Evolutionary conservation across 2,797 vertebrate species (phyloP), one percentile per base, ranked within the genome.

Genomic region (Brachymystax lenok): DNA sequence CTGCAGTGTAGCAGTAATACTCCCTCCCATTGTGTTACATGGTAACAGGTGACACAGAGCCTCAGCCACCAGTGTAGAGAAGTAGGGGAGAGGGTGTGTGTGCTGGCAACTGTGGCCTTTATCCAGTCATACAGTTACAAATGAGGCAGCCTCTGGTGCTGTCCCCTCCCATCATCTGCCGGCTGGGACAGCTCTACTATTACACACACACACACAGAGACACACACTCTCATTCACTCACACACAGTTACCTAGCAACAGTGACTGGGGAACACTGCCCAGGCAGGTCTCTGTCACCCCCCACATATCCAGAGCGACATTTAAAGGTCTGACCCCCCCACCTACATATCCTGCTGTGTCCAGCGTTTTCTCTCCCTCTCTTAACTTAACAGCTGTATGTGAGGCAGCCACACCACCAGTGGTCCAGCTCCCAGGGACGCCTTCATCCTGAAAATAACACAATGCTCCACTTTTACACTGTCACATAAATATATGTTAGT

Each of bases 71-170:
- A 61, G 59, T 24, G 59, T 21, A 24, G n/a, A 3, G 8, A 63
- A 24, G 8, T 21, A 63, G 59, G 21, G 21, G 21, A 27, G n/a
- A 5, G 64, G 1, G 64, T 30, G 64, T 16, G 13, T 13, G 28
- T 68, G 24, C 16, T 33, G 30, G 40, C 56, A 19, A 21, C 71
- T n/a, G 64, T 75, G 46, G 71, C 35, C 63, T 75, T 81, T 87
- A 85, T 82, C 77, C 70, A 76, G 83, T 73, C 63, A 75, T 85
- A 86, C 84, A 79, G 81, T 79, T 84, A 78, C 78, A 83, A 82
- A 83, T 77, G 79, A 87, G 79, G n/a, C 73, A 28, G 51, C 24
- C 56, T 74, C 28, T 35, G 76, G 28, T 70, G 27, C 79, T 85
- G 84, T 85, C 87, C 78, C 54, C 80, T 77, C 73, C 83, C 76